phyloP scores from a whole-genome alignment of 2,113 vertebrate genomes.

The Ceyx margarethae region DNA sequence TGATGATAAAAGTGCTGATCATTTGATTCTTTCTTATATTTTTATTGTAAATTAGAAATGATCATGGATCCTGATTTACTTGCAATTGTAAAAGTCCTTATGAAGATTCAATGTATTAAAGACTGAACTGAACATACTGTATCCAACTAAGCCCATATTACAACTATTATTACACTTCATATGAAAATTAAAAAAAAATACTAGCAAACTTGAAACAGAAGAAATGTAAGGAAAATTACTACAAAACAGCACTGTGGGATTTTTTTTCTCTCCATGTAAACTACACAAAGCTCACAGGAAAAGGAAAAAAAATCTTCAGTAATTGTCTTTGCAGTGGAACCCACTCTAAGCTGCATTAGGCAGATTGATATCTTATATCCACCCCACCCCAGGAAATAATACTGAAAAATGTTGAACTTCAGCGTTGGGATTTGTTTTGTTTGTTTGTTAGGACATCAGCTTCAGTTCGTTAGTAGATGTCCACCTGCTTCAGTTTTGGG shows the following conservation, averaged over 20 bases:
- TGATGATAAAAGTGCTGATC: background rate
- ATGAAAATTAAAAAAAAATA: background rate
- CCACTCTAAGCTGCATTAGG: background rate
- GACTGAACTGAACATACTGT: background rate
- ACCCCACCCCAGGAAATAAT: background rate
- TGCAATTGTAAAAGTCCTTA: background rate
- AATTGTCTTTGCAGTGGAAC: background rate
- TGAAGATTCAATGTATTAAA: background rate
- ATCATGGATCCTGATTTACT: background rate
- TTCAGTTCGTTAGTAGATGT: background rate
- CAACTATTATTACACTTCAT: background rate
- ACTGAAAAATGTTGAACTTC: background rate
- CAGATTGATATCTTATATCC: background rate
- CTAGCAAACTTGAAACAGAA: background rate
- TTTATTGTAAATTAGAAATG: background rate
- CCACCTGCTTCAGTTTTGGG: background rate
- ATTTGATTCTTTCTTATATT: background rate
- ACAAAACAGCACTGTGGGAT: background rate
- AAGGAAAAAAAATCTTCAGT: background rate
- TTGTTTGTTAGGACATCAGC: background rate
- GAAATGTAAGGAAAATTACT: background rate
- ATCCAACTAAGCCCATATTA: background rate
- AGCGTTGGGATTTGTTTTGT: background rate
- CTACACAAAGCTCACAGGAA: background rate
- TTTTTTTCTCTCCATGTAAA: background rate